phyloP scores from a whole-genome alignment of 2,888 invertebrate species.

The Tetragnatha montana region DNA sequence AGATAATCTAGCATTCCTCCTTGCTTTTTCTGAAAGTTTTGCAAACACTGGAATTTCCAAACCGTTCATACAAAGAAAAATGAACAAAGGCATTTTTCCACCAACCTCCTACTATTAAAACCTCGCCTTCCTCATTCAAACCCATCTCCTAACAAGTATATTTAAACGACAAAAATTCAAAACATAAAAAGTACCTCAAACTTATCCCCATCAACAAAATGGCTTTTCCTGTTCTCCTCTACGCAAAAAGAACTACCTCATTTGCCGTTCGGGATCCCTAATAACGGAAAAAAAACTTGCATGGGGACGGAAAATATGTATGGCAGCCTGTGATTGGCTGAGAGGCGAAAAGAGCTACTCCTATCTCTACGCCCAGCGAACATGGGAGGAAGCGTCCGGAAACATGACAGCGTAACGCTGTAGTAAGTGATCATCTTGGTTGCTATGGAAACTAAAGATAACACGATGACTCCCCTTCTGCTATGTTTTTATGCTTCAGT shows the following conservation, averaged over 20 bases:
- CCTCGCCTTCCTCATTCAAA: neutral
- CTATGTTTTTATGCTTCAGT: slow-evolving; percentile 41
- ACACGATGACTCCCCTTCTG: slow-evolving; percentile 17
- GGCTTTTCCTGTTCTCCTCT: slow-evolving; percentile 2
- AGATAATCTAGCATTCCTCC: too few relatives aligned
- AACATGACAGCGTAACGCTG: slow-evolving; percentile 59
- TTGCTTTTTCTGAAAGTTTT: too few relatives aligned
- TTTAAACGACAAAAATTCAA: neutral
- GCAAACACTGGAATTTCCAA: too few relatives aligned
- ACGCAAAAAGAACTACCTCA: slow-evolving; percentile 18
- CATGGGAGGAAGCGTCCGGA: slow-evolving; percentile 39
- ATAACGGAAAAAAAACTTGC: slow-evolving; percentile 22
- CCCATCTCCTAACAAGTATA: neutral
- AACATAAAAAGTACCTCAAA: slow-evolving; percentile 7
- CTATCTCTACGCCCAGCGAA: slow-evolving; percentile 38
- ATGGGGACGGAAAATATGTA: slow-evolving; percentile 54
- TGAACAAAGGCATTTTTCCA: too few relatives aligned
- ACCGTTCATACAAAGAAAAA: too few relatives aligned
- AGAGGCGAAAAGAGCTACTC: slow-evolving; percentile 37
- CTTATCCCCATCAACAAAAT: slow-evolving; percentile 14
- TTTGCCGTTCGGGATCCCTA: slow-evolving; percentile 38
- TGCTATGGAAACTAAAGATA: slow-evolving; percentile 52
- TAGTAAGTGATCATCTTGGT: slow-evolving; percentile 62
- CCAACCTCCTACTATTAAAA: too few relatives aligned
- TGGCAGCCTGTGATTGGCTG: slow-evolving; percentile 45